These are phyloP conservation scores for Sebastiscus albofasciatus DNA, from an alignment of 2,797 vertebrate genomes.

Conservation along the genomic window DNA sequence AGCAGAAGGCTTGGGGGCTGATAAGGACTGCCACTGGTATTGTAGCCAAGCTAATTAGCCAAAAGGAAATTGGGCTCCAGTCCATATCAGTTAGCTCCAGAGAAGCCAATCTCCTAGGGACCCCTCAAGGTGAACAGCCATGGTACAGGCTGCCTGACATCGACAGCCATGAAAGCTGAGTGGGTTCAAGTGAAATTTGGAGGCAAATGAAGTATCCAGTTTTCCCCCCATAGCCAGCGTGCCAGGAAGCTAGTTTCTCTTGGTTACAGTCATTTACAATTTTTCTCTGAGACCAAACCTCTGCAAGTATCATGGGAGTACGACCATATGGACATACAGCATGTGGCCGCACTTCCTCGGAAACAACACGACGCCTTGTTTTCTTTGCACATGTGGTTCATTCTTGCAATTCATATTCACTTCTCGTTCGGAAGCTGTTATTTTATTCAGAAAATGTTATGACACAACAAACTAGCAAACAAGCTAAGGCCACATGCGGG, in stretches of 20 bases:
- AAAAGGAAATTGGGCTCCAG: constrained; percentile 80
- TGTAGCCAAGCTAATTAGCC: constrained; percentile 85
- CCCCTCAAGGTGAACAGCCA: constrained; percentile 75
- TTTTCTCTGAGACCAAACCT: constrained; percentile 27
- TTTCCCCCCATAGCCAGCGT: not conserved
- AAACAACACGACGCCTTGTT: not conserved
- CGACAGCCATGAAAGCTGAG: constrained; percentile 62
- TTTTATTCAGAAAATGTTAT: constrained; percentile 22
- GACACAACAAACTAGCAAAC: constrained; percentile 45
- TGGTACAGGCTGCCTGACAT: constrained; percentile 51
- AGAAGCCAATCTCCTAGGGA: constrained; percentile 73
- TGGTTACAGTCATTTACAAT: constrained; percentile 41
- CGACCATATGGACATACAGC: constrained; percentile 24
- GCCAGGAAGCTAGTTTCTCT: constrained; percentile 33
- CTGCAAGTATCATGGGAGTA: constrained; percentile 18
- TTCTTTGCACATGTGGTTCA: not conserved
- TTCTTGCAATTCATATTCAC: constrained; percentile 17
- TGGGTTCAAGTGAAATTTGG: constrained; percentile 72
- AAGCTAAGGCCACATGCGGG: constrained; percentile 30
- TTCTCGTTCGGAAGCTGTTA: constrained; percentile 1
- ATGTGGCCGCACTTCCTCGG: not conserved
- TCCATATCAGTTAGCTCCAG: constrained; percentile 81
- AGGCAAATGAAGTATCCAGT: constrained; percentile 53
- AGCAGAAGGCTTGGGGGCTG: constrained; percentile 68
- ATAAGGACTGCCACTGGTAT: constrained; percentile 78